Conservation (phyloP, 2,888 invertebrate species). For the Drosophila mercatorum region DNA sequence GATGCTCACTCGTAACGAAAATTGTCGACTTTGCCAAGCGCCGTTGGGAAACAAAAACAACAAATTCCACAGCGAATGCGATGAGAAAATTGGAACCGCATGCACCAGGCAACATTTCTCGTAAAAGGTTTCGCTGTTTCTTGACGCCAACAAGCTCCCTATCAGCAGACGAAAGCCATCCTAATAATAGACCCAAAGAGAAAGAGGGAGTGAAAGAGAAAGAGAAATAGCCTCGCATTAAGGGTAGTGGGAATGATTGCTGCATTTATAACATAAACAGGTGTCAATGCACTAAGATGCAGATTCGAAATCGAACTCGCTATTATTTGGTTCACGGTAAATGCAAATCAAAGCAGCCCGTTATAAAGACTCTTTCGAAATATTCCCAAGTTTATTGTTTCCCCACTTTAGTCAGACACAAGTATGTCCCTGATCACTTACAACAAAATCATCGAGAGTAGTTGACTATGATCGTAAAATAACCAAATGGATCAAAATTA, state of each 20-base stretch:
- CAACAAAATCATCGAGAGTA: too few relatives aligned
- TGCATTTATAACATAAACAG: constrained; percentile 9
- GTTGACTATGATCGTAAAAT: too few relatives aligned
- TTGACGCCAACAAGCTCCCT: constrained; percentile 61
- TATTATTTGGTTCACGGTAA: neutral
- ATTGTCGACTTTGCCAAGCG: constrained; percentile 71
- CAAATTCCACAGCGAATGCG: constrained; percentile 29
- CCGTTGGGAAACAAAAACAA: constrained; percentile 53
- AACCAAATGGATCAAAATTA: too few relatives aligned
- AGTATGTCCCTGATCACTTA: too few relatives aligned
- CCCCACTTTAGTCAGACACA: too few relatives aligned
- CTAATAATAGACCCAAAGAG: constrained; percentile 55
- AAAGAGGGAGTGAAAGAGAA: constrained; percentile 14
- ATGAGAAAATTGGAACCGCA: constrained; percentile 53
- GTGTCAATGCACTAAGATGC: constrained; percentile 44
- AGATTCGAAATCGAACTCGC: neutral
- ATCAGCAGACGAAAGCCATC: constrained; percentile 76
- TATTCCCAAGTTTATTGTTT: neutral
- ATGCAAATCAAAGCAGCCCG: neutral
- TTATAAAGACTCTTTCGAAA: neutral
- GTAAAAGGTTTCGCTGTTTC: constrained; percentile 74
- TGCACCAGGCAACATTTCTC: constrained; percentile 69
- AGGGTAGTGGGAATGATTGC: constrained; percentile 11
- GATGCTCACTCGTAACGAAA: constrained; percentile 77
- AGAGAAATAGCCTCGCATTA: constrained; percentile 2